Base-by-base conservation (phyloP, 2,797 vertebrate species). In the Macropodus opercularis region DNA sequence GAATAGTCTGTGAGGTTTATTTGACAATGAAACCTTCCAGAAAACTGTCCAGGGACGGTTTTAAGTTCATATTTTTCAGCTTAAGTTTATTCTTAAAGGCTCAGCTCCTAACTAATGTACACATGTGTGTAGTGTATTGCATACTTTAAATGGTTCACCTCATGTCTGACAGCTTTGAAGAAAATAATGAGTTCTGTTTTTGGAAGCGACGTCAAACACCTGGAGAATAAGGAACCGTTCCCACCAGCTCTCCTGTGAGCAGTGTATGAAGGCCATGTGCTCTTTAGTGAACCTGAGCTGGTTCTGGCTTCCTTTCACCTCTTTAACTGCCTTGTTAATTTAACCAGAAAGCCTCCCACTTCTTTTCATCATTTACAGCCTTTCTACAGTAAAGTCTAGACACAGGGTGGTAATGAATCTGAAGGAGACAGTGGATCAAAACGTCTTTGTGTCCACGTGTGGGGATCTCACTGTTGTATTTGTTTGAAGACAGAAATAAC, bases 291-390 rank as follows among this genome's bases (percentile, higher is more conserved):
- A 70, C 44, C 62, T 46, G 51, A 72, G 61, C 38, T 52, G 36
- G n/a, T 8, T 14, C 56, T 57, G 58, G 40, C 26, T 8, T 42
- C 63, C 65, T 71, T 62, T 77, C 60, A 53, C 70, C 79, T 85
- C 72, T 63, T 79, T 82, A 79, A 73, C 46, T 19, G 31, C 4
- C 34, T 24, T 38, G 66, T 64, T 63, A 54, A 74, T 68, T 53
- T 62, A 61, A 58, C 55, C 71, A 70, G 44, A 74, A 47, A 65
- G 26, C 54, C 36, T n/a, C 26, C 14, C 15, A 26, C 58, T 79
- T 69, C 69, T 75, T 70, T 81, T 83, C 55, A 75, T 78, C 65
- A 32, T 77, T 72, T 81, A 67, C 27, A 7, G 34, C 13, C 22
- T 10, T 55, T 56, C 14, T 44, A 11, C 26, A n/a, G 48, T 42